Evolutionary conservation across 2,888 invertebrate species (phyloP).

Genomic region (Pyrochroa serraticornis): DNA sequence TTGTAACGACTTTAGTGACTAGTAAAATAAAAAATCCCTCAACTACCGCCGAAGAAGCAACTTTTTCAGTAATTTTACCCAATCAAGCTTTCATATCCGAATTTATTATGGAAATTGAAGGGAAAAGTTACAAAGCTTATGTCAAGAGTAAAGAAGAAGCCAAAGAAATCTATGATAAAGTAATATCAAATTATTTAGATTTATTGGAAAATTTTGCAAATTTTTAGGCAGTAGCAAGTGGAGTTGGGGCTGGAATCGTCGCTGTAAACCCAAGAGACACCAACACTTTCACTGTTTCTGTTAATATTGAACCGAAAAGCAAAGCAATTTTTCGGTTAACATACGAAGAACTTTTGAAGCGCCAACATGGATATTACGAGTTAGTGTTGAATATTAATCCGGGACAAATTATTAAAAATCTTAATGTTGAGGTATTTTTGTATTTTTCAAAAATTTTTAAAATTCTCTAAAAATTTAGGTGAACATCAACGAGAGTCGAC

Average conservation of each 20-base stretch:
- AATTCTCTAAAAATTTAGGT: conserved; percentile 49
- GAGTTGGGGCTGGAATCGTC: conserved; percentile 64
- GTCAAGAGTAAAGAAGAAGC: conserved; percentile 66
- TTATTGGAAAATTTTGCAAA: not conserved
- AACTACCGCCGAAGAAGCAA: conserved; percentile 62
- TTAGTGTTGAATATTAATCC: conserved; percentile 71
- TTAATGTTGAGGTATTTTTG: conserved; percentile 62
- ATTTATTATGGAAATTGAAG: conserved; percentile 62
- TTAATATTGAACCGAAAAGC: conserved; percentile 66
- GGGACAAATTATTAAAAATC: conserved; percentile 66
- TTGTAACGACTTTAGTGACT: conserved; percentile 65
- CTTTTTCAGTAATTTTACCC: conserved; percentile 66
- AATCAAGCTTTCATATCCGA: conserved; percentile 61
- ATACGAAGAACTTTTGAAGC: conserved; percentile 71
- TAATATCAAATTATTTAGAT: not conserved
- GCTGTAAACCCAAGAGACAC: conserved; percentile 69
- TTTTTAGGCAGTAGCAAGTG: conserved; percentile 61
- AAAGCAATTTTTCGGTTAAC: conserved; percentile 70
- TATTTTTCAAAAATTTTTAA: too few species aligned
- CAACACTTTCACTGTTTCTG: conserved; percentile 68
- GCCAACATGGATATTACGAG: conserved; percentile 69
- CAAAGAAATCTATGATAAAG: conserved; percentile 61
- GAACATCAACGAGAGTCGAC: conserved; percentile 65
- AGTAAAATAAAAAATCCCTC: conserved; percentile 66
- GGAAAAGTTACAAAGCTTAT: conserved; percentile 63